Evolutionary conservation across 92 coral and sea anemone species (phyloP).

Genomic region (Actinostola sp.): DNA sequence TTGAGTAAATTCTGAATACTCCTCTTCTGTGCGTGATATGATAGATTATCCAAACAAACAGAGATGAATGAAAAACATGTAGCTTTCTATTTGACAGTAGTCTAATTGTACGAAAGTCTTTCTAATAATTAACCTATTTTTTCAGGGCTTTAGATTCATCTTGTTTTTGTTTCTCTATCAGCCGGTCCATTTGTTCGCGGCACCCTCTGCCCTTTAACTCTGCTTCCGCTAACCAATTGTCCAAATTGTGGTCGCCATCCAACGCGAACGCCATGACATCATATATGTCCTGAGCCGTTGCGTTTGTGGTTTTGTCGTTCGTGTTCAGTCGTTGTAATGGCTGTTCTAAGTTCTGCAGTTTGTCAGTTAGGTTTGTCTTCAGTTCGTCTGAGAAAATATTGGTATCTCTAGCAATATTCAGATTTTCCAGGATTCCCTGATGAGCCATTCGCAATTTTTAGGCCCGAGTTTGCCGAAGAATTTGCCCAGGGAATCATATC

Average conservation of each 20-base stretch:
- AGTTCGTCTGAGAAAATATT: neutral
- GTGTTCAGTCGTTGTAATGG: neutral
- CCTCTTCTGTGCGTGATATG: no score
- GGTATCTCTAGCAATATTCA: no score
- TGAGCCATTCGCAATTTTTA: neutral
- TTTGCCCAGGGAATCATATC: neutral
- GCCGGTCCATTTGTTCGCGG: no score
- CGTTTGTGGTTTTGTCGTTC: neutral
- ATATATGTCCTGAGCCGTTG: neutral
- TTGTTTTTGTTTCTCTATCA: no score
- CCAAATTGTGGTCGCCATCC: neutral
- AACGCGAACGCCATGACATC: neutral
- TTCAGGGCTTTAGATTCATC: no score
- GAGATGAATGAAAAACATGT: no score
- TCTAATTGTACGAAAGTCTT: no score
- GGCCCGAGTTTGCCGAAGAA: neutral
- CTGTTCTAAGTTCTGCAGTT: neutral
- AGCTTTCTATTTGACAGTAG: no score
- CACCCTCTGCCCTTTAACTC: no score
- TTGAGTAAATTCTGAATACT: no score
- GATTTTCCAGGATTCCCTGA: neutral
- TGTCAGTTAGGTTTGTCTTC: neutral
- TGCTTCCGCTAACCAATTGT: neutral
- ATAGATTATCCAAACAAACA: no score
- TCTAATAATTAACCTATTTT: no score